Evolutionary conservation across 2,797 vertebrate genomes (phyloP).

Genomic region (Diplodus sargus): DNA sequence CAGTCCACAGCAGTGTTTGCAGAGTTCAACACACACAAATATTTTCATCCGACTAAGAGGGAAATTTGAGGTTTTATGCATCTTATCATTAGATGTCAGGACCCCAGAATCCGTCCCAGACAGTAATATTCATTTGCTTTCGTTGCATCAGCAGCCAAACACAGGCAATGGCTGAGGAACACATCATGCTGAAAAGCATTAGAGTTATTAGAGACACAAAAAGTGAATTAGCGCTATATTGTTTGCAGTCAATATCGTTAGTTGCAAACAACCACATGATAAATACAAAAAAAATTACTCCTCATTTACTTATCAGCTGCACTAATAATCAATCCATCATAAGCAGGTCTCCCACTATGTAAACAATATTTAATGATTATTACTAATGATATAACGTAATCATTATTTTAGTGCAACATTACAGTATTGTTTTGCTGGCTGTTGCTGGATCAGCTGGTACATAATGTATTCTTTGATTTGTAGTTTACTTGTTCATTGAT

Average conservation of each 20-base stretch:
- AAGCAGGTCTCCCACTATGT: not conserved
- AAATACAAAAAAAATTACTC: not conserved
- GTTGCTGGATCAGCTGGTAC: not conserved
- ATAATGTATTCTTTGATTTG: not conserved
- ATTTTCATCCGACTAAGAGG: constrained; percentile 56
- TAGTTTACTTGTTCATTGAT: not conserved
- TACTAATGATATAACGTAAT: too few relatives aligned
- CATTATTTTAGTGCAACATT: too few relatives aligned
- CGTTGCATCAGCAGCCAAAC: constrained; percentile 28
- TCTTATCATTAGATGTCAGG: constrained; percentile 65
- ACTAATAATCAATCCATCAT: not conserved
- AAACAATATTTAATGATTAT: too few relatives aligned
- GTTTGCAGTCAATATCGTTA: constrained; percentile 12
- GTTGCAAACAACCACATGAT: not conserved
- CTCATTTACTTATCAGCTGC: not conserved
- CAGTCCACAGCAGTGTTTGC: constrained; percentile 42
- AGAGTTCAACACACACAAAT: constrained; percentile 55
- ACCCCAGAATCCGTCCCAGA: constrained; percentile 44
- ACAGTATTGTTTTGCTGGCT: not conserved
- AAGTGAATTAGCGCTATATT: constrained; percentile 28
- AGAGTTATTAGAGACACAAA: constrained; percentile 55
- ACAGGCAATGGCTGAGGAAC: constrained; percentile 43
- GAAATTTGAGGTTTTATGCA: constrained; percentile 74
- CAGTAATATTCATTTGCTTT: constrained; percentile 37
- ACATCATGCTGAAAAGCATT: constrained; percentile 33